A percentile compares a stretch with the other conserved stretches of the same genome.
Evolutionary conservation across 2,113 vertebrate genomes (phyloP).

Genomic region (Oncorhynchus gorbuscha): DNA sequence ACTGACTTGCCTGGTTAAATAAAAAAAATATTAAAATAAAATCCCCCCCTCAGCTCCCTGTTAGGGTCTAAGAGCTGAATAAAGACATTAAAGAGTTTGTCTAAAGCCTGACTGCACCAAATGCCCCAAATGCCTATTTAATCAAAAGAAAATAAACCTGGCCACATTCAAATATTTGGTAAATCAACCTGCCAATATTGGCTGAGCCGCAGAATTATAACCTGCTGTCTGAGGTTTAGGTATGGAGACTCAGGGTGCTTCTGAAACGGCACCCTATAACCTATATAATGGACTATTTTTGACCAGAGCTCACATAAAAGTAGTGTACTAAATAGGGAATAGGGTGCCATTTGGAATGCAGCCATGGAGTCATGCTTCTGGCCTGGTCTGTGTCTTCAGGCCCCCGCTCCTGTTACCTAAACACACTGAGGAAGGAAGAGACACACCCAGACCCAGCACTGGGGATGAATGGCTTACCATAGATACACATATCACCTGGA

Average conservation of each 20-base stretch:
- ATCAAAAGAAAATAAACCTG: slow-evolving; percentile 78
- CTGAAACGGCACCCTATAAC: not conserved
- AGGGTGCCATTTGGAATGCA: too few relatives aligned
- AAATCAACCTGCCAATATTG: slow-evolving; percentile 57
- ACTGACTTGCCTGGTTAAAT: too few relatives aligned
- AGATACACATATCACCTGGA: slow-evolving; percentile 21
- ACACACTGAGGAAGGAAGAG: slow-evolving; percentile 48
- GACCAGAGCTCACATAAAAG: too few relatives aligned
- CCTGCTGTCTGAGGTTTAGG: slow-evolving; percentile 53
- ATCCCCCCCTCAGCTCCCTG: not conserved
- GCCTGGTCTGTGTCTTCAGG: slow-evolving; percentile 23
- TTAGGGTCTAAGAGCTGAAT: slow-evolving; percentile 35
- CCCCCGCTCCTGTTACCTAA: slow-evolving; percentile 49
- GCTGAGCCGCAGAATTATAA: slow-evolving; percentile 60
- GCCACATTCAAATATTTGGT: slow-evolving; percentile 49
- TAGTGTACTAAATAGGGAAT: too few relatives aligned
- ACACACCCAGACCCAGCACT: slow-evolving; percentile 21
- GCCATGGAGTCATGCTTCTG: too few relatives aligned
- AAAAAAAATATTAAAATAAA: too few relatives aligned
- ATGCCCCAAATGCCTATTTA: slow-evolving; percentile 73
- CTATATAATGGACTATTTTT: too few relatives aligned
- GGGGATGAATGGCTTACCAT: not conserved
- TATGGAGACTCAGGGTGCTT: slow-evolving; percentile 20
- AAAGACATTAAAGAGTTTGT: slow-evolving; percentile 51
- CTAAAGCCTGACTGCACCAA: slow-evolving; percentile 49